phyloP scores from a whole-genome alignment of 2,113 vertebrate genomes.

The Corapipo altera region DNA sequence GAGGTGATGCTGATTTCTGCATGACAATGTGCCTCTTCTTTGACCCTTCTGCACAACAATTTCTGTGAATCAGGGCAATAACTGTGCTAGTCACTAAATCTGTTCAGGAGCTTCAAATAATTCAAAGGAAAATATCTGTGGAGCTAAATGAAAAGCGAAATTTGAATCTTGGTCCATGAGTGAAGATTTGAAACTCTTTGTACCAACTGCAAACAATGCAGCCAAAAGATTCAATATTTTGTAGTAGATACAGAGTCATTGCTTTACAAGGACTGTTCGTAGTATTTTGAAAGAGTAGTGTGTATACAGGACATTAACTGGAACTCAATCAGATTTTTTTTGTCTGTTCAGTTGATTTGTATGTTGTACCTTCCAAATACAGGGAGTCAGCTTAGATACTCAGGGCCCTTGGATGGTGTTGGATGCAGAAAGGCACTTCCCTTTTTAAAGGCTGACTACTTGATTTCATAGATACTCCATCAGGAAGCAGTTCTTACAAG shows the following conservation, averaged over 20 bases:
- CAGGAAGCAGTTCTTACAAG: neutral
- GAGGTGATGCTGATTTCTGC: neutral
- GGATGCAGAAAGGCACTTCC: neutral
- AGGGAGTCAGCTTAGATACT: neutral
- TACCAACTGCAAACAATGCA: neutral
- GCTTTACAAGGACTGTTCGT: neutral
- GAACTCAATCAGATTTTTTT: neutral
- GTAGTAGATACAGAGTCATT: neutral
- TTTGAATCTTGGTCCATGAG: neutral
- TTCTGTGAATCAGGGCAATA: neutral
- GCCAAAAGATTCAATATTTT: neutral
- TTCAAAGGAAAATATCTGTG: neutral
- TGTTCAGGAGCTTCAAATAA: neutral
- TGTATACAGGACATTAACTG: neutral
- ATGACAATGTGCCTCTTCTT: neutral
- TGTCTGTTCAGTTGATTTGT: neutral
- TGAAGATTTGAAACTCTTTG: neutral
- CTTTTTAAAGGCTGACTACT: neutral
- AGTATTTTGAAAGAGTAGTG: constrained; percentile 5
- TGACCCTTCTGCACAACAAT: neutral
- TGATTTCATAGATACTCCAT: neutral
- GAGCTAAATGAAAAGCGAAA: neutral
- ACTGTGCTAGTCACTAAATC: neutral
- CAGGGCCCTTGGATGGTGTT: neutral
- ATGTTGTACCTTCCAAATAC: neutral